phyloP scores from a whole-genome alignment of 2,113 vertebrate species.

The Cyphomyrus plagiostoma region DNA sequence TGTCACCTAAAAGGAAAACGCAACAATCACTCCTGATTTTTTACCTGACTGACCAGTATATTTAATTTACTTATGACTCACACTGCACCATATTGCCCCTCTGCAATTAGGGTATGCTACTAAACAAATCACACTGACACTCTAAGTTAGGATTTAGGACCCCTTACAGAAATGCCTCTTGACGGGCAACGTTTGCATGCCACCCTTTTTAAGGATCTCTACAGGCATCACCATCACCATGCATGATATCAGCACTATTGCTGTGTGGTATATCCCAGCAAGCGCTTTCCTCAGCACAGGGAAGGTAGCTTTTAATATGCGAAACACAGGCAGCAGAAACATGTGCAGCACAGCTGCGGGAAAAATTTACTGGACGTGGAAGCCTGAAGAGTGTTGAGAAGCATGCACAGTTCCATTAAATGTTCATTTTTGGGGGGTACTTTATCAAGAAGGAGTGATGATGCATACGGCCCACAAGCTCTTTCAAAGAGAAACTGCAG shows the following conservation, averaged over 20 bases:
- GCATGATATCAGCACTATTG: not conserved
- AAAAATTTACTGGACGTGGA: not conserved
- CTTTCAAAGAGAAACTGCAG: constrained; percentile 49
- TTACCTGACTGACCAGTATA: not conserved
- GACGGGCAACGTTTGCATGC: not conserved
- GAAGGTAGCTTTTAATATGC: not conserved
- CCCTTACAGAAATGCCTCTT: not conserved
- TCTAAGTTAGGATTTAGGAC: not conserved
- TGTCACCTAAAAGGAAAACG: not conserved
- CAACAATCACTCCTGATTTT: not conserved
- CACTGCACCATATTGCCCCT: not conserved
- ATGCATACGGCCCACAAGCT: constrained; percentile 35
- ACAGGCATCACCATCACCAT: not conserved
- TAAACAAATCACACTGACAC: not conserved
- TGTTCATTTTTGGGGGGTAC: constrained; percentile 34
- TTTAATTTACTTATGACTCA: not conserved
- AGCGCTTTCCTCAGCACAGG: not conserved
- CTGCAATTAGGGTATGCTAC: not conserved
- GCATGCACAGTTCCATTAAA: not conserved
- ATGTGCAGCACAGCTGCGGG: not conserved
- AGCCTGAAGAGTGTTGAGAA: not conserved
- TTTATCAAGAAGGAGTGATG: constrained; percentile 49
- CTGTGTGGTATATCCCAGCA: not conserved
- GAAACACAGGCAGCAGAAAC: not conserved
- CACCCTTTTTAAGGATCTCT: not conserved